Evolutionary conservation across 2,797 vertebrate species (phyloP), one percentile per base, ranked within the genome.

Genomic region (Siniperca obscura): DNA sequence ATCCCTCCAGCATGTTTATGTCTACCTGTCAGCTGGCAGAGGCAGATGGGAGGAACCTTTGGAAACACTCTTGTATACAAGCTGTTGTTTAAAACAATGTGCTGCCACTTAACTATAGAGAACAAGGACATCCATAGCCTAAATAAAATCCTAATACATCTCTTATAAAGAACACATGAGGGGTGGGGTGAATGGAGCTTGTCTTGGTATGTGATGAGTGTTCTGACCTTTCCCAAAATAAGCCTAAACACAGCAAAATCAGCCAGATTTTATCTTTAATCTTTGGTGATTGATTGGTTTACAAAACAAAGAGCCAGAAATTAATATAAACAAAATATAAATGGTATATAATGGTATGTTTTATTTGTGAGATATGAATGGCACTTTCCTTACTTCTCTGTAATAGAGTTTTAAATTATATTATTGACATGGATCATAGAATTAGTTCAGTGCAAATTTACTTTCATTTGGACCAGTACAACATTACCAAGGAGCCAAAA

Each of bases 1-100:
- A 77, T 82, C 78, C 74, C n/a, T 72, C 50, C 44, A 46, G 36
- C 36, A 30, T 93, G 90, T 93, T 95, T 94, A 95, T 89, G 75
- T 91, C 90, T 90, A 90, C 82, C 79, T 90, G 92, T 72, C 89
- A 91, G 80, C 67, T 11, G n/a, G 55, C n/a, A 2, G 74, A 74
- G 68, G 57, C 66, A 87, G 82, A 87, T 74, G 82, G 86, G 80
- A 78, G 84, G 76, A 79, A 80, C 69, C 12, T 60, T 73, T 55
- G 59, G 38, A 75, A 76, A 71, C 2, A 0, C 34, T 74, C 9
- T 36, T 84, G 56, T 65, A 55, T 52, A 64, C 59, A 78, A 17
- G 38, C 48, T 81, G 55, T 61, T 46, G 17, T 61, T 50, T 52
- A 83, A 76, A 90, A 89, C 74, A 90, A 80, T 84, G 81, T 38